Percentiles rank a stretch among this genome's conserved stretches.
Evolutionary conservation across 2,113 vertebrate species (phyloP).

Genomic region (Onychorhynchus coronatus): DNA sequence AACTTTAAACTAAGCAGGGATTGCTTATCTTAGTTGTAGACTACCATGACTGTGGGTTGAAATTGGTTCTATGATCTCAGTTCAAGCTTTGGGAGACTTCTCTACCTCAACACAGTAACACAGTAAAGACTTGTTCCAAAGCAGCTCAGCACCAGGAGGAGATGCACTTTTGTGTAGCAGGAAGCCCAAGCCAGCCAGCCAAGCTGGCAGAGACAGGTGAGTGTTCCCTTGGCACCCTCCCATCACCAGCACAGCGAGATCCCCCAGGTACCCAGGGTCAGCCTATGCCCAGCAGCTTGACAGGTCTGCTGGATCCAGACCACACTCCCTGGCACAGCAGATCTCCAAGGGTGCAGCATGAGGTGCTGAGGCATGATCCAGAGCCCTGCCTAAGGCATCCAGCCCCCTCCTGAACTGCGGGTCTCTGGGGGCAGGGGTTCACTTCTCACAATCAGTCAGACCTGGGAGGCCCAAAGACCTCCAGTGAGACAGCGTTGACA

Average conservation of each 20-base stretch:
- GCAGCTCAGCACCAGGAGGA: not conserved
- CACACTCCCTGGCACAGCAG: fast-evolving
- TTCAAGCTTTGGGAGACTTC: not conserved
- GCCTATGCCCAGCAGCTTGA: not conserved
- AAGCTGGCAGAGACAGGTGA: not conserved
- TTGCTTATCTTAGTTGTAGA: not conserved
- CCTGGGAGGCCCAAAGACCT: not conserved
- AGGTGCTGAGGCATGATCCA: not conserved
- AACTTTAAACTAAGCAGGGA: not conserved
- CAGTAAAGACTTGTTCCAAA: not conserved
- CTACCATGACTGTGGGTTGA: not conserved
- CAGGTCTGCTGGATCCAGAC: not conserved
- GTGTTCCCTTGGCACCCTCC: not conserved
- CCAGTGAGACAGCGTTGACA: not conserved
- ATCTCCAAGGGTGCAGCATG: not conserved
- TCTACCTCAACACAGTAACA: not conserved
- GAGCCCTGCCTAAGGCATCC: not conserved
- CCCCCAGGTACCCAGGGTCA: not conserved
- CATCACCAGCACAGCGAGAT: fast-evolving
- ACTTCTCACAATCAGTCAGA: fast-evolving
- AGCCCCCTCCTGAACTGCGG: not conserved
- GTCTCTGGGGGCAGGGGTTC: not conserved
- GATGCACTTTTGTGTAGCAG: not conserved
- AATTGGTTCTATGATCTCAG: not conserved
- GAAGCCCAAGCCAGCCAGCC: not conserved